Conservation (phyloP, 2,113 vertebrate genomes). For the Oreocharis arfaki region DNA sequence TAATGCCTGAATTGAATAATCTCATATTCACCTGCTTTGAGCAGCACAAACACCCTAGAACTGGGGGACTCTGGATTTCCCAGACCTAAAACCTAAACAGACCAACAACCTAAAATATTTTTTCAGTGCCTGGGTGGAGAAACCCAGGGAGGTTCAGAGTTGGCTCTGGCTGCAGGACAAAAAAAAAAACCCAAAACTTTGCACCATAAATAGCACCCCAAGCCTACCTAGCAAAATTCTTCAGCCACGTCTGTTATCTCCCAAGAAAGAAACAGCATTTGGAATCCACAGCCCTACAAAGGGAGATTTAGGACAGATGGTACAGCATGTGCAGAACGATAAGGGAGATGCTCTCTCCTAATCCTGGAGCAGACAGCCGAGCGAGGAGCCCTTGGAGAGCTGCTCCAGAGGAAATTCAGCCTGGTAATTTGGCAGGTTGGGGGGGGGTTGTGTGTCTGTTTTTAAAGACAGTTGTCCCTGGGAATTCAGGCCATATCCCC, state of each 20-base stretch:
- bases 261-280: slow-evolving; percentile 43
- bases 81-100: not conserved
- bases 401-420: slow-evolving; percentile 32
- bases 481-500: not conserved
- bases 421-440: not conserved
- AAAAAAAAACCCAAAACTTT: not conserved
- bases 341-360: slow-evolving; percentile 64
- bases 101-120: not conserved
- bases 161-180: not conserved
- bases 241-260: slow-evolving; percentile 30
- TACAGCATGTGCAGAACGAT: slow-evolving; percentile 56
- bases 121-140: not conserved
- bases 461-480: not conserved
- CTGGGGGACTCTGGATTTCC: not conserved
- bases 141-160: not conserved
- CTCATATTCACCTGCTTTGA: not conserved
- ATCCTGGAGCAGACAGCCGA: slow-evolving; percentile 26
- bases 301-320: slow-evolving; percentile 71
- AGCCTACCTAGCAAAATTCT: not conserved
- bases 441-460: not conserved
- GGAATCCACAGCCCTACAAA: slow-evolving; percentile 51
- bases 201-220: not conserved
- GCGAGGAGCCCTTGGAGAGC: not conserved
- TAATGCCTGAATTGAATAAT: not conserved
- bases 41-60: not conserved